These are phyloP conservation scores for Barnardius zonarius DNA, from an alignment of 2,113 vertebrate genomes.

Conservation along the genomic window DNA sequence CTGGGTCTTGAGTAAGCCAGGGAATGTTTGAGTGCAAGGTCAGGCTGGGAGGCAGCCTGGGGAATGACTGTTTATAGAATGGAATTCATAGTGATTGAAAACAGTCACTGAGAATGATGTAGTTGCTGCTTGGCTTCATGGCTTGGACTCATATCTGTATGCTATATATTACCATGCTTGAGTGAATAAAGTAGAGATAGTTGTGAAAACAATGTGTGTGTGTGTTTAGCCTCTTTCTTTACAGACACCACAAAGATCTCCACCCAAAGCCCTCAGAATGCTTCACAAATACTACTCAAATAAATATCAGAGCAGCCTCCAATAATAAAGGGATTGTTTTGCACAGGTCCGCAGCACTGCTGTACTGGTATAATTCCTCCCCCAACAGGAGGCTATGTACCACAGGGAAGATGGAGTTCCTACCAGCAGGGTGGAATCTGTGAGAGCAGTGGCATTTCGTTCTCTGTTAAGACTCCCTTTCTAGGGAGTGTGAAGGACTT, in stretches of 20 bases:
- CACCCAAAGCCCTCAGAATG: background rate
- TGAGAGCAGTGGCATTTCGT: background rate
- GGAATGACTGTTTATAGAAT: background rate
- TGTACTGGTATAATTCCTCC: background rate
- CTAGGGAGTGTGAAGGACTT: background rate
- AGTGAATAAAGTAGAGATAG: background rate
- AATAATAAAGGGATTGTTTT: background rate
- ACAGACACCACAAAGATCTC: background rate
- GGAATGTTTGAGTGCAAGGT: background rate
- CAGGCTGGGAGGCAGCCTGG: background rate
- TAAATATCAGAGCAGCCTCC: background rate
- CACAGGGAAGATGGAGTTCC: background rate
- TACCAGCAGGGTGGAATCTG: background rate
- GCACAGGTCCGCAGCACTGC: background rate
- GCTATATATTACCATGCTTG: background rate
- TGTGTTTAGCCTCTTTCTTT: background rate
- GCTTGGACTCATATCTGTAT: background rate
- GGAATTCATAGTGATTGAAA: background rate
- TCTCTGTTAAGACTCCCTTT: background rate
- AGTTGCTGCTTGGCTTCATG: background rate
- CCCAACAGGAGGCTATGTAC: accelerated
- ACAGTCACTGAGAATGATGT: background rate
- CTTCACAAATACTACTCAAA: background rate
- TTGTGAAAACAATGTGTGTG: background rate
- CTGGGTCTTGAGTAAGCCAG: background rate